Percentiles rank a stretch among this genome's conserved stretches.
Conservation (phyloP, 2,888 invertebrate species). For the Lepidocyrtoides sp. region DNA sequence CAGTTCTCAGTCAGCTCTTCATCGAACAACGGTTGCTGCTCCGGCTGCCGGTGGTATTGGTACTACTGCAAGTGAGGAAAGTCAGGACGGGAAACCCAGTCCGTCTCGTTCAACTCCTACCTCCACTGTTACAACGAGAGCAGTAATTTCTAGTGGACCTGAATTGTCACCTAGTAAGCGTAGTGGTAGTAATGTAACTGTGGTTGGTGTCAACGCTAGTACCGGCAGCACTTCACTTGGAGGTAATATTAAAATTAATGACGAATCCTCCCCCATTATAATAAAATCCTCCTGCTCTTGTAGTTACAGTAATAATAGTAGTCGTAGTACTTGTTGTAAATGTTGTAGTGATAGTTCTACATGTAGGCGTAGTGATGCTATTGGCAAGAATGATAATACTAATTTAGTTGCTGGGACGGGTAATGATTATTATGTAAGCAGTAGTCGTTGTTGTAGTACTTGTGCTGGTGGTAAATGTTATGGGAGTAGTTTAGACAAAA, state of each 20-base stretch:
- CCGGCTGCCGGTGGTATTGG: slow-evolving; percentile 78
- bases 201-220: slow-evolving; percentile 69
- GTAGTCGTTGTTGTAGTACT: neutral
- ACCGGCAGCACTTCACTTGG: slow-evolving; percentile 62
- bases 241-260: slow-evolving; percentile 64
- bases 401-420: slow-evolving; percentile 9
- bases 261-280: neutral
- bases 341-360: neutral
- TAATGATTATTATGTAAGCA: slow-evolving; percentile 5
- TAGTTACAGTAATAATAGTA: neutral
- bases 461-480: neutral
- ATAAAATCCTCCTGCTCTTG: neutral
- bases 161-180: slow-evolving; percentile 73
- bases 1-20: slow-evolving; percentile 84
- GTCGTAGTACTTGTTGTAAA: neutral
- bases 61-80: slow-evolving; percentile 66
- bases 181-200: slow-evolving; percentile 74
- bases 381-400: neutral
- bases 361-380: neutral
- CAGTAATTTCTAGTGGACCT: slow-evolving; percentile 83
- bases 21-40: slow-evolving; percentile 79
- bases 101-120: slow-evolving; percentile 85
- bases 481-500: slow-evolving; percentile 46
- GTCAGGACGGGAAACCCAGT: slow-evolving; percentile 46
- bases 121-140: slow-evolving; percentile 87